Percentiles rank a stretch among this genome's conserved stretches.
Conservation (phyloP, 2,113 vertebrate genomes). For the Rhombomys opimus region DNA sequence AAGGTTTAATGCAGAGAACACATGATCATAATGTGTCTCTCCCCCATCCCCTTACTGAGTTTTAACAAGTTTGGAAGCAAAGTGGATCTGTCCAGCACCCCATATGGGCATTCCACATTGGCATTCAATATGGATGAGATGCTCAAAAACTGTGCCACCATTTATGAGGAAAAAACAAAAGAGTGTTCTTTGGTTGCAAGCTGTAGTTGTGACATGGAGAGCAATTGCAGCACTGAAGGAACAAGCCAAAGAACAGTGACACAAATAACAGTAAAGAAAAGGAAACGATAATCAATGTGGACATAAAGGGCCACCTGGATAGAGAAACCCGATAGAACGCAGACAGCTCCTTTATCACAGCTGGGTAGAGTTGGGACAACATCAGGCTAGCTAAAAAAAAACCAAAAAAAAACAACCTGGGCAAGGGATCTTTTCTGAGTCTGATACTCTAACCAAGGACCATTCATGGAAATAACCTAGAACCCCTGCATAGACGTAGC, state of each 20-base stretch:
- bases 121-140: conserved; percentile 12
- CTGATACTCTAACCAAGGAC: no score
- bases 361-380: neutral
- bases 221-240: neutral
- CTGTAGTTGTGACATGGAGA: conserved; percentile 55
- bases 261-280: conserved; percentile 25
- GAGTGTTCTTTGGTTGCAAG: conserved; percentile 36
- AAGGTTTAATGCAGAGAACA: conserved; percentile 66
- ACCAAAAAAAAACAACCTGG: no score
- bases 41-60: conserved; percentile 11
- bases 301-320: neutral
- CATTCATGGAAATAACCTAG: no score
- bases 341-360: neutral
- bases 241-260: conserved; percentile 31
- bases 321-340: neutral
- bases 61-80: conserved; percentile 74
- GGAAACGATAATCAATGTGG: neutral
- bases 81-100: conserved; percentile 37
- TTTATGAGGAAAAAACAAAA: conserved; percentile 1
- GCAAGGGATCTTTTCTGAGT: no score
- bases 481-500: no score
- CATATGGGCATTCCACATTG: conserved; percentile 35
- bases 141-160: conserved; percentile 66
- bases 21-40: conserved; percentile 39
- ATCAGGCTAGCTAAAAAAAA: no score